A percentile compares a stretch with the other conserved stretches of the same genome.
phyloP scores from a whole-genome alignment of 2,113 vertebrate species.

The Prolemur simus region DNA sequence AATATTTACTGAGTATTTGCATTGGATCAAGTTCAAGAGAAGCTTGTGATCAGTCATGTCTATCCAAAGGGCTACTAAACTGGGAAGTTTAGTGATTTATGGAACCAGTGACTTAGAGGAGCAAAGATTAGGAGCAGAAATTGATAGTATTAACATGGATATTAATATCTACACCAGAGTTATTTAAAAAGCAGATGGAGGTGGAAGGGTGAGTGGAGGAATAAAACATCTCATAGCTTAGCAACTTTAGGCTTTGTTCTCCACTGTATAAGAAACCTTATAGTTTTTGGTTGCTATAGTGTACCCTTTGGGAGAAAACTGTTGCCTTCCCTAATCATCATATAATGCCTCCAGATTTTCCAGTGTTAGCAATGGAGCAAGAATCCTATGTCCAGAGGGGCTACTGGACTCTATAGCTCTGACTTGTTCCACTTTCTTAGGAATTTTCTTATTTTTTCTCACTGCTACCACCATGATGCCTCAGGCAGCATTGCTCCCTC shows the following conservation, averaged over 20 bases:
- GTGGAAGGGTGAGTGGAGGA: background rate
- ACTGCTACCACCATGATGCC: background rate
- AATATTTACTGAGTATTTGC: background rate
- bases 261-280: background rate
- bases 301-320: background rate
- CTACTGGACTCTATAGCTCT: background rate
- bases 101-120: background rate
- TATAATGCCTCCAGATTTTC: background rate
- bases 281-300: background rate
- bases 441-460: background rate
- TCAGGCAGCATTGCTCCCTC: background rate
- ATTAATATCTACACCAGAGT: background rate
- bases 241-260: background rate
- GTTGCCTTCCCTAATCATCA: background rate
- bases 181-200: background rate
- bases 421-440: background rate
- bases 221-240: background rate
- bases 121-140: background rate
- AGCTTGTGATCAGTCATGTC: background rate
- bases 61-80: background rate
- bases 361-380: background rate
- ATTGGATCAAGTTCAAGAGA: background rate
- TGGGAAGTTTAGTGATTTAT: background rate
- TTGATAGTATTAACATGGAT: background rate
- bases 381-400: background rate